Conservation (phyloP, 2,797 vertebrate genomes). For the Brachyalestes nurse region DNA sequence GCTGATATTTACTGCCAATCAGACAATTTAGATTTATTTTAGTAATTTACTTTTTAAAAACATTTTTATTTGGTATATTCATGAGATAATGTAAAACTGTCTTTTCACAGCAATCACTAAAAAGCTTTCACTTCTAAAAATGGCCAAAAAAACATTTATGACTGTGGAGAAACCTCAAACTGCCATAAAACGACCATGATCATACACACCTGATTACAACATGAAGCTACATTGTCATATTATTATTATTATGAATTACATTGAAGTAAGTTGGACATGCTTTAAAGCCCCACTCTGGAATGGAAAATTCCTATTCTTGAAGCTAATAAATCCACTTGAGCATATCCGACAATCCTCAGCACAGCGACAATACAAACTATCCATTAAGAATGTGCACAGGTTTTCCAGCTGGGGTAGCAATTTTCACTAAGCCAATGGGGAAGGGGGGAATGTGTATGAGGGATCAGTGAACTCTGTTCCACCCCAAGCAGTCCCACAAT, state of each 20-base stretch:
- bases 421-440: constrained; percentile 46
- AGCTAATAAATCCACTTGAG: constrained; percentile 32
- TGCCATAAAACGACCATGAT: no score
- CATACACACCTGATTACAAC: background rate
- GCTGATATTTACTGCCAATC: no score
- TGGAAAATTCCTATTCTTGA: constrained; percentile 48
- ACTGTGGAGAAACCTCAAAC: no score
- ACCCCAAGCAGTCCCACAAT: constrained; percentile 43
- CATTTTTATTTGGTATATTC: no score
- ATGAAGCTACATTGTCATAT: background rate
- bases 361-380: constrained; percentile 55
- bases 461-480: constrained; percentile 48
- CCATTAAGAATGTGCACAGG: constrained; percentile 55
- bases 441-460: constrained; percentile 38
- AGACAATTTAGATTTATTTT: no score
- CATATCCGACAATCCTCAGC: constrained; percentile 46
- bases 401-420: constrained; percentile 58
- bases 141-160: no score
- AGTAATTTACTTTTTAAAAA: no score
- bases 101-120: no score
- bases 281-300: constrained; percentile 2
- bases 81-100: no score
- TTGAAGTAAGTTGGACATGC: background rate
- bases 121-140: no score
- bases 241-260: background rate